These are phyloP conservation scores for Falco naumanni DNA, from an alignment of 2,797 vertebrate species.

Conservation along the genomic window DNA sequence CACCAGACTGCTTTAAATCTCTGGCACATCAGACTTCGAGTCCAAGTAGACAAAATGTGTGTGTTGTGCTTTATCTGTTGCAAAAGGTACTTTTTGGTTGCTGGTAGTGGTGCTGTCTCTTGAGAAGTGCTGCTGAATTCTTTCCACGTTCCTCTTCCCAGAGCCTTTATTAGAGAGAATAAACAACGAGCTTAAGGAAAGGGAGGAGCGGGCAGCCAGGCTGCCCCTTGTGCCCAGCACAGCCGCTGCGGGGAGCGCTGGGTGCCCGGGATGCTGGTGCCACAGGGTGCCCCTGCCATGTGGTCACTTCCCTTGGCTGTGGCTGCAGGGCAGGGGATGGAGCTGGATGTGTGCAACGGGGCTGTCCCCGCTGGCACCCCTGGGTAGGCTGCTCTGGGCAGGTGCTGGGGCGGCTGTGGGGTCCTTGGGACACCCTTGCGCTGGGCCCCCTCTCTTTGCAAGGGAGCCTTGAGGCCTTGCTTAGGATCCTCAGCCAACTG, in stretches of 20 bases:
- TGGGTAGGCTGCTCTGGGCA: rapidly evolving
- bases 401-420: background rate
- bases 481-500: background rate
- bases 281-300: rapidly evolving
- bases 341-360: rapidly evolving
- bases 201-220: background rate
- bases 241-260: background rate
- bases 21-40: background rate
- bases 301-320: background rate
- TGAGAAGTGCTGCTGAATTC: background rate
- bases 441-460: rapidly evolving
- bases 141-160: background rate
- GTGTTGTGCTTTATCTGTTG: background rate
- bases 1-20: constrained; percentile 1
- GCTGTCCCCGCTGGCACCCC: background rate
- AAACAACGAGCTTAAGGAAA: background rate
- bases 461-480: background rate
- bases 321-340: background rate
- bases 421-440: background rate
- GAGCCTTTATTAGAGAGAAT: background rate
- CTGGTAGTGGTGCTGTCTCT: background rate
- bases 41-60: background rate
- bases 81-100: background rate
- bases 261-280: background rate
- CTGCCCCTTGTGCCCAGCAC: background rate